A percentile compares a stretch with the other conserved stretches of the same genome.
Evolutionary conservation across 2,888 invertebrate species (phyloP).

Genomic region (Parelbella ahira): DNA sequence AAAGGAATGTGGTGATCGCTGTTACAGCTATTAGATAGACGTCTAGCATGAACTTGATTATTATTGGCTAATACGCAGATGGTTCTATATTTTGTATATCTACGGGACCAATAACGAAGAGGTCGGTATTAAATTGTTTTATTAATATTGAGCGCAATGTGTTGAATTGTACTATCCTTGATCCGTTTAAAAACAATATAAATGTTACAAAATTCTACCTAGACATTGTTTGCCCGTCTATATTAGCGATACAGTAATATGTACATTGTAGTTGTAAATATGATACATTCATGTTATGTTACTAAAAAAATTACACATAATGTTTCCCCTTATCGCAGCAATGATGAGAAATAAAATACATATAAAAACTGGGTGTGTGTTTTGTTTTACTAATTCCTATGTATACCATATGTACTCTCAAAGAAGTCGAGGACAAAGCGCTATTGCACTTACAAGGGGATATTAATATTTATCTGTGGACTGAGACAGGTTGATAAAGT

Average conservation of each 20-base stretch:
- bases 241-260: too few relatives aligned
- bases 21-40: constrained; percentile 72
- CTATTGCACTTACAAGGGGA: too few relatives aligned
- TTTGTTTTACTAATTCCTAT: constrained; percentile 2
- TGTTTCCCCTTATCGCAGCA: constrained; percentile 16
- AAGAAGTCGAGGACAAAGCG: too few relatives aligned
- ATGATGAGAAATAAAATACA: constrained; percentile 19
- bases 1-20: constrained; percentile 68
- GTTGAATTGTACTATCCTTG: constrained; percentile 6
- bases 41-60: constrained; percentile 27
- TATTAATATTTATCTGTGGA: too few relatives aligned
- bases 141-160: constrained; percentile 11
- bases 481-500: too few relatives aligned
- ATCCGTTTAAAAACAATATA: constrained; percentile 8
- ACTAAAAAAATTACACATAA: constrained; percentile 17
- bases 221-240: too few relatives aligned
- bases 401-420: too few relatives aligned
- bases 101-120: constrained; percentile 60
- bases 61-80: constrained; percentile 25
- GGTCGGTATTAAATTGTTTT: constrained; percentile 17
- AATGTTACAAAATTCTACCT: too few relatives aligned
- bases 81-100: constrained; percentile 50
- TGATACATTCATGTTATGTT: constrained; percentile 10
- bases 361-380: background rate
- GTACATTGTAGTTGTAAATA: constrained; percentile 24